Base-by-base conservation (phyloP, 2,113 vertebrate species). In the Pampusana beccarii region DNA sequence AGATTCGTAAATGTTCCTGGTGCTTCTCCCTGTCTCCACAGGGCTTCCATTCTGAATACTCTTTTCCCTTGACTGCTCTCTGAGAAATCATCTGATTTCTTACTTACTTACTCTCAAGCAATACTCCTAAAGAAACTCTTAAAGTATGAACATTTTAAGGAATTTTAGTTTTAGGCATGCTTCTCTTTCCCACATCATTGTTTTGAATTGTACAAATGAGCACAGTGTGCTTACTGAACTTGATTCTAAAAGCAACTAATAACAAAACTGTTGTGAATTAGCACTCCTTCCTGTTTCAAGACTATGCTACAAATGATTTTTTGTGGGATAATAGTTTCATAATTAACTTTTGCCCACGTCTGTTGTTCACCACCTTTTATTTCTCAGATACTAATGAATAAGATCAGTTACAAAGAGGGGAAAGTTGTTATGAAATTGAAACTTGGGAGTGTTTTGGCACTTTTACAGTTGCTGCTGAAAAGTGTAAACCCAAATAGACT, bases 341-440 rank as follows among this genome's bases (percentile, higher is more conserved):
- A 81, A 91, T 67, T 91, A 92, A 71, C 77, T 80, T 94, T 81
- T 90, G 44, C 51, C 60, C 36, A 7, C 75, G 87, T 62, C 15
- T 74, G 26, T 77, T 94, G 38, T 58, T 95, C 92, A 94, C 36
- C 60, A 72, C 21, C 90, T 93, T 94, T 84, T 78, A 74, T 84
- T 96, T 85, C 64, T 94, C 88, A 75, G 50, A 93, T 80, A 48
- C 36, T 96, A 95, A 96, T 80, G 78, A 96, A 71, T 82, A 81
- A 92, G 95, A 96, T 95, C 94, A 94, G 53, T 97, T 98, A 94
- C 91, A 97, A 95, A 95, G 70, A 4, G n/a, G 38, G 57, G 15
- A 90, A 95, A 85, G 33, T 64, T 96, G 77, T 88, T 93, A 88
- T 42, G 75, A 94, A 97, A 95, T 92, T 4, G 62, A 95, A 90